A percentile compares a stretch with the other conserved stretches of the same genome.
Evolutionary conservation across 1,140 invertebrate genomes (phyloP).

Genomic region (Megathymus violae): DNA sequence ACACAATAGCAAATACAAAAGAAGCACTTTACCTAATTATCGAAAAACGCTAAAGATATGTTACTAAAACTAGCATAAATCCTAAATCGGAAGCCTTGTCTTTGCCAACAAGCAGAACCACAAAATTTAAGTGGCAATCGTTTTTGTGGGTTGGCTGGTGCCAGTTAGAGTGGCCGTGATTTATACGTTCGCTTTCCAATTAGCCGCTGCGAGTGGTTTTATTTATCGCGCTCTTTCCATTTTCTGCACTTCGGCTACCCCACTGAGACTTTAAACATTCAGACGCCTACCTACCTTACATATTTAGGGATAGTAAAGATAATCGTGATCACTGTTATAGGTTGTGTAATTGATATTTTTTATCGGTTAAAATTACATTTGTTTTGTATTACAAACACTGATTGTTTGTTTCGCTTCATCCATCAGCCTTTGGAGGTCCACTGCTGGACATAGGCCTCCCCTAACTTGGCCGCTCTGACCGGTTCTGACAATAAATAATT

Average conservation of each 20-base stretch:
- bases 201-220: slow-evolving; percentile 49
- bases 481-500: too few species aligned
- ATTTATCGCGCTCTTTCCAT: slow-evolving; percentile 57
- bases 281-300: too few species aligned
- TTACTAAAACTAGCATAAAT: slow-evolving; percentile 10
- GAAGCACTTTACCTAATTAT: not conserved
- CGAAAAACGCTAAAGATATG: not conserved
- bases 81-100: slow-evolving; percentile 26
- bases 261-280: slow-evolving; percentile 7
- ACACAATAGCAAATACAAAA: too few species aligned
- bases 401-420: too few species aligned
- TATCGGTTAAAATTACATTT: too few species aligned
- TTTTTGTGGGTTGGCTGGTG: slow-evolving; percentile 47
- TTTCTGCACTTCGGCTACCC: slow-evolving; percentile 49
- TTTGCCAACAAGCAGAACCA: slow-evolving; percentile 37
- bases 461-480: too few species aligned
- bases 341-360: too few species aligned
- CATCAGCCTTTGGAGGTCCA: too few species aligned
- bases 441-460: too few species aligned
- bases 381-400: too few species aligned
- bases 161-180: slow-evolving; percentile 46
- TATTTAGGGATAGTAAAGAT: too few species aligned
- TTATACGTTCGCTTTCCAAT: slow-evolving; percentile 56
- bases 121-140: slow-evolving; percentile 43
- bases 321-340: too few species aligned